Percentiles rank a stretch among this genome's conserved stretches.
Evolutionary conservation across 2,113 vertebrate species (phyloP).

Genomic region (Erpornis zantholeuca): DNA sequence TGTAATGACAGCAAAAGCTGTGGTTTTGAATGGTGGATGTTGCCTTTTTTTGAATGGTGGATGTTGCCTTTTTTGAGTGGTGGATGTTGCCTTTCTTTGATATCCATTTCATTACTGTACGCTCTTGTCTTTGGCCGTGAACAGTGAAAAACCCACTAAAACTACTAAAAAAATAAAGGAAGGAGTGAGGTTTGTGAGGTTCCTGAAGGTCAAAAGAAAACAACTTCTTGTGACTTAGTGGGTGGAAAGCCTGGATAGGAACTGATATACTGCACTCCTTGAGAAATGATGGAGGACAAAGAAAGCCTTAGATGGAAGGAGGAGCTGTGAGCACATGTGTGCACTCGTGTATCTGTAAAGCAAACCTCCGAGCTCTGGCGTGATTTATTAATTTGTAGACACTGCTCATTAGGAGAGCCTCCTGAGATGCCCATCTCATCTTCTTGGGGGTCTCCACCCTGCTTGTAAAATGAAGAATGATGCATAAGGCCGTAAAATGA

Average conservation of each 20-base stretch:
- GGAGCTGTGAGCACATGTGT: not conserved
- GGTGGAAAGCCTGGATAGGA: not conserved
- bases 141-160: not conserved
- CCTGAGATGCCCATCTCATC: not conserved
- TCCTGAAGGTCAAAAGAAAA: not conserved
- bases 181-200: not conserved
- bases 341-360: not conserved
- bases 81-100: not conserved
- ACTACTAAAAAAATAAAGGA: not conserved
- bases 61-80: not conserved
- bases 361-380: not conserved
- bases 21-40: not conserved
- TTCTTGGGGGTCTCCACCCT: not conserved
- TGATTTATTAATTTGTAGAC: constrained; percentile 2
- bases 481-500: not conserved
- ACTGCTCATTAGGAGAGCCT: not conserved
- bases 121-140: not conserved
- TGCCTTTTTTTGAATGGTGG: not conserved
- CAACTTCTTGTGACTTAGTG: not conserved
- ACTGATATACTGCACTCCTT: not conserved
- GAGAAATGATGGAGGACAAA: not conserved
- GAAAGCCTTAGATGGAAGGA: not conserved
- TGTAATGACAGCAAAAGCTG: not conserved
- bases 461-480: not conserved
- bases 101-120: not conserved